A percentile compares a stretch with the other conserved stretches of the same genome.
These are phyloP conservation scores for Hiodon tergisus DNA, from an alignment of 2,113 vertebrate genomes.

Conservation along the genomic window DNA sequence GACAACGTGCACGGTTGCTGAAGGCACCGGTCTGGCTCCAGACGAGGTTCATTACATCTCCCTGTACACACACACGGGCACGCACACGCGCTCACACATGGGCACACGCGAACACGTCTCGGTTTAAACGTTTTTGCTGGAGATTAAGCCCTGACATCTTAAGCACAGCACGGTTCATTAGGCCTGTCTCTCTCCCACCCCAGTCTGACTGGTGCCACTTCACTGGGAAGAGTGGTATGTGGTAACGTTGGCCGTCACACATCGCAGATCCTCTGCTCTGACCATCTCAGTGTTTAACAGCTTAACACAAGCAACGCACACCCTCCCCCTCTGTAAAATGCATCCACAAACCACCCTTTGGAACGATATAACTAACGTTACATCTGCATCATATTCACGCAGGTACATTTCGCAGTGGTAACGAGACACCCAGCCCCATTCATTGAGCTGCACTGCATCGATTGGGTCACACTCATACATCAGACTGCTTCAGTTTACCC, in stretches of 20 bases:
- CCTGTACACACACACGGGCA: background rate
- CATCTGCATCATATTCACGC: background rate
- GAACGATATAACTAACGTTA: background rate
- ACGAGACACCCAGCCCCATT: background rate
- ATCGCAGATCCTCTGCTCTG: constrained; percentile 1
- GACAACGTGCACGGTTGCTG: background rate
- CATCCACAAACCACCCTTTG: background rate
- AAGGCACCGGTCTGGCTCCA: background rate
- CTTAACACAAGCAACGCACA: constrained; percentile 7
- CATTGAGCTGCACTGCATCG: background rate
- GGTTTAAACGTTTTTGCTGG: background rate
- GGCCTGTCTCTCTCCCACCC: background rate
- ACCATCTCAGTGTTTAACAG: background rate
- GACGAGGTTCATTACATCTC: background rate
- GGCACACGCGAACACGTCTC: background rate
- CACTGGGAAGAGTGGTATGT: background rate
- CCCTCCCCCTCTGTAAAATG: background rate
- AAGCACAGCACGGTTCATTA: constrained; percentile 14
- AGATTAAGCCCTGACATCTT: background rate
- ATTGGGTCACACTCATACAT: background rate
- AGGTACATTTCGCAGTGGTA: background rate
- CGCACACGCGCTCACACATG: background rate
- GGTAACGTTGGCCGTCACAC: background rate
- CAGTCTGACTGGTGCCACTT: background rate
- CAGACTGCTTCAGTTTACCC: background rate